Evolutionary conservation across 2,113 vertebrate genomes (phyloP).

Genomic region (Montifringilla adamsi): DNA sequence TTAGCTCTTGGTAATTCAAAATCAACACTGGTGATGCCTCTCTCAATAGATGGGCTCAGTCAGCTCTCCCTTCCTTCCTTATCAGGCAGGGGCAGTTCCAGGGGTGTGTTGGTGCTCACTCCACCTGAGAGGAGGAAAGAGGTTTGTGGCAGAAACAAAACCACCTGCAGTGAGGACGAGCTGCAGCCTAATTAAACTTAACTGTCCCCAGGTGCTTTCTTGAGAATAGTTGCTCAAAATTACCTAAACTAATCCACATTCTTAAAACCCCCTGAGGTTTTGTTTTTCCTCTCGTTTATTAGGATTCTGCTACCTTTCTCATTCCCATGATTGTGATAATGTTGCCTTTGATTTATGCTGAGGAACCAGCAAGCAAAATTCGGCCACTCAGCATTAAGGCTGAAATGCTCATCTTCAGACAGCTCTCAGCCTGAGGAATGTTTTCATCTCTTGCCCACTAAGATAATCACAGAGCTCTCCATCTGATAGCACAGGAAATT

Average conservation of each 20-base stretch:
- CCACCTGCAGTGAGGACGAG: neutral
- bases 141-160: neutral
- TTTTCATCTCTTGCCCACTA: neutral
- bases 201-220: conserved; percentile 17
- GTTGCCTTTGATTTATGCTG: neutral
- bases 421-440: neutral
- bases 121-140: neutral
- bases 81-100: neutral
- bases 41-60: neutral
- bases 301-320: neutral
- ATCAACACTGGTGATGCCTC: neutral
- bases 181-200: conserved; percentile 47
- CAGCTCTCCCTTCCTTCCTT: neutral
- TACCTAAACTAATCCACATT: conserved; percentile 19
- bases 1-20: neutral
- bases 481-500: neutral
- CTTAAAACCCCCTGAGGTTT: neutral
- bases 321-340: neutral
- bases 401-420: neutral
- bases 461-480: neutral
- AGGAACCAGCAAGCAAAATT: neutral
- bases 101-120: neutral
- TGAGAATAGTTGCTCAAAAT: conserved; percentile 21
- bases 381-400: neutral
- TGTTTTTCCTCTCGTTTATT: neutral